Percentiles rank a stretch among this genome's conserved stretches.
These are phyloP conservation scores for Crocuta crocuta DNA, from an alignment of 2,113 vertebrate species.

Conservation along the genomic window DNA sequence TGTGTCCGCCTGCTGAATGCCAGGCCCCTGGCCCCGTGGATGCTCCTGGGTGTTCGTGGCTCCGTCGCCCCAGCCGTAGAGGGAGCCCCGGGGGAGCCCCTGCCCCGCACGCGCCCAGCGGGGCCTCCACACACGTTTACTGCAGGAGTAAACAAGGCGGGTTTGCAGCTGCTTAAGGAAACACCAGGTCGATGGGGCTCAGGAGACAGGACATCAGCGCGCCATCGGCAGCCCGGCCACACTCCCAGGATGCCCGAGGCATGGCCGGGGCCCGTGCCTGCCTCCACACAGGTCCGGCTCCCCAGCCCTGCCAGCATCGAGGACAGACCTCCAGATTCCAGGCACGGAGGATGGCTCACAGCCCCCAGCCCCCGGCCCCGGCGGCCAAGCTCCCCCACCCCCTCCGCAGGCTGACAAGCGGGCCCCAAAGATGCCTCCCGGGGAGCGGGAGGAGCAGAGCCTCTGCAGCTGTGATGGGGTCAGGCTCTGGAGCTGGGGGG, in stretches of 20 bases:
- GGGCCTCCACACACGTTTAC: accelerated
- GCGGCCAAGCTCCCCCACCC: accelerated
- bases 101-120: accelerated
- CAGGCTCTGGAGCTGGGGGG: neutral
- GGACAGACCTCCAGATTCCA: neutral
- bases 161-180: neutral
- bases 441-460: no score
- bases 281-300: neutral
- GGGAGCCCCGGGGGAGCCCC: neutral
- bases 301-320: accelerated
- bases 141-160: no score
- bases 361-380: accelerated
- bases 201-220: accelerated
- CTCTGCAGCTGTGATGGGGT: no score
- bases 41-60: neutral
- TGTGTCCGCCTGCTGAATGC: neutral
- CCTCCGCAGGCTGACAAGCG: no score
- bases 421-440: neutral
- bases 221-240: accelerated
- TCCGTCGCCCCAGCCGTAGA: neutral
- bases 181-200: accelerated
- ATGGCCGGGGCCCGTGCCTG: accelerated
- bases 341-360: neutral
- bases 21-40: neutral
- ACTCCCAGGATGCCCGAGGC: accelerated